These are phyloP conservation scores for Plemyria rubiginata DNA, from an alignment of 2,888 invertebrate genomes.

Conservation along the genomic window DNA sequence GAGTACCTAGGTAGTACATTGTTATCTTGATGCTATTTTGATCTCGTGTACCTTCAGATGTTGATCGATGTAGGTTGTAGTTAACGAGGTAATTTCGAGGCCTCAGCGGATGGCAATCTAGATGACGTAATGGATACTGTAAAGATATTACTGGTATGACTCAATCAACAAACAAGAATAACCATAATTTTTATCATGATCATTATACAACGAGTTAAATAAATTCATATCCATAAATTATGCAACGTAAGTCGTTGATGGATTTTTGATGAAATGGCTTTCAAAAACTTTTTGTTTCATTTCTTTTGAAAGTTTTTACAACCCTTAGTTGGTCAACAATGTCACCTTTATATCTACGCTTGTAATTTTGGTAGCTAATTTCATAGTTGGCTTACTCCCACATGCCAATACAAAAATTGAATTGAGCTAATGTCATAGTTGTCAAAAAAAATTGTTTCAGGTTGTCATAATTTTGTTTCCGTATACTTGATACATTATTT, in stretches of 20 bases:
- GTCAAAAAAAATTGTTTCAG: neutral
- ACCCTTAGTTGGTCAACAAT: neutral
- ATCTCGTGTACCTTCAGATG: conserved; percentile 50
- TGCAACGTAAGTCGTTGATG: neutral
- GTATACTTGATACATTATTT: too few species aligned
- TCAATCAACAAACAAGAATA: conserved; percentile 34
- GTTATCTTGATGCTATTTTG: conserved; percentile 53
- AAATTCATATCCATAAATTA: neutral
- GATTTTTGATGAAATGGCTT: neutral
- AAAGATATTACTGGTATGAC: conserved; percentile 44
- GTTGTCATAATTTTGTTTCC: neutral
- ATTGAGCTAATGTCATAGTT: neutral
- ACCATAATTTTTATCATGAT: conserved; percentile 3
- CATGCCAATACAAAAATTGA: too few species aligned
- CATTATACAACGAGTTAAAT: neutral
- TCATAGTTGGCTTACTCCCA: too few species aligned
- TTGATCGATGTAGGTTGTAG: conserved; percentile 60
- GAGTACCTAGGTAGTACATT: neutral
- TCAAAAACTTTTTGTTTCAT: neutral
- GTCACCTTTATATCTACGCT: neutral
- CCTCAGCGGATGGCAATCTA: conserved; percentile 45
- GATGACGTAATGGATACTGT: conserved; percentile 49
- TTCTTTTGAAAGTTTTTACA: neutral
- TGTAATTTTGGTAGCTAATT: too few species aligned
- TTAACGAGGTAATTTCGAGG: conserved; percentile 49